These are phyloP conservation scores for Chaetogeoica ovagalla DNA, from an alignment of 2,888 invertebrate genomes.

Conservation along the genomic window DNA sequence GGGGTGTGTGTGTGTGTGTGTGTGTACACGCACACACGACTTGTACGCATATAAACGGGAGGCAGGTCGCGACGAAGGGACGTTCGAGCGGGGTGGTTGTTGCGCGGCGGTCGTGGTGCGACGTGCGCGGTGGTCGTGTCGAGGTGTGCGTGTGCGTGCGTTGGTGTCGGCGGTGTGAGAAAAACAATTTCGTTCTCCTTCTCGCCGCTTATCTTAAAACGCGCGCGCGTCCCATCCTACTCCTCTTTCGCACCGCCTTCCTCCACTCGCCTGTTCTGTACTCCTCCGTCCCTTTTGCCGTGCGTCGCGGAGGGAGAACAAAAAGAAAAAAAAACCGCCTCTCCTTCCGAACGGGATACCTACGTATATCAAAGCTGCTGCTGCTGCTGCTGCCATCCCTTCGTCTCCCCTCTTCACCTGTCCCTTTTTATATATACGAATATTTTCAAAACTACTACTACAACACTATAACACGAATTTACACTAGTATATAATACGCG, in stretches of 20 bases:
- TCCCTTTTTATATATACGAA: slow-evolving; percentile 21
- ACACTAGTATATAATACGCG: no score
- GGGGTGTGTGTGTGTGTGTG: background rate
- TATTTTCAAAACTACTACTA: slow-evolving; percentile 17
- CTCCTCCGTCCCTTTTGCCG: background rate
- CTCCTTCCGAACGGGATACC: no score
- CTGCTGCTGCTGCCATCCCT: background rate
- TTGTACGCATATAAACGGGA: background rate
- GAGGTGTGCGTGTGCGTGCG: background rate
- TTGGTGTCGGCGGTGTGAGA: slow-evolving; percentile 11
- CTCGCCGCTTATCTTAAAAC: slow-evolving; percentile 37
- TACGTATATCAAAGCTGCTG: slow-evolving; percentile 16
- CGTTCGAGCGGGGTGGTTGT: no score
- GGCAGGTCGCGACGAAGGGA: background rate
- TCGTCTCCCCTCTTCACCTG: background rate
- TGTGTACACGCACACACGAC: background rate
- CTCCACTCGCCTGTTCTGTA: background rate
- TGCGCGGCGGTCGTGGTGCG: background rate
- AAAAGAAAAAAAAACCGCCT: no score
- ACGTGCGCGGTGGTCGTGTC: background rate
- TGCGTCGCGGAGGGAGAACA: background rate
- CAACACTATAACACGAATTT: no score
- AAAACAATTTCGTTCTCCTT: slow-evolving; percentile 49
- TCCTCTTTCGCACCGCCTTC: background rate
- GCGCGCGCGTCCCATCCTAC: background rate